These are phyloP conservation scores for Zoanthus gigantus DNA, from an alignment of 92 coral and sea anemone genomes.

Conservation along the genomic window DNA sequence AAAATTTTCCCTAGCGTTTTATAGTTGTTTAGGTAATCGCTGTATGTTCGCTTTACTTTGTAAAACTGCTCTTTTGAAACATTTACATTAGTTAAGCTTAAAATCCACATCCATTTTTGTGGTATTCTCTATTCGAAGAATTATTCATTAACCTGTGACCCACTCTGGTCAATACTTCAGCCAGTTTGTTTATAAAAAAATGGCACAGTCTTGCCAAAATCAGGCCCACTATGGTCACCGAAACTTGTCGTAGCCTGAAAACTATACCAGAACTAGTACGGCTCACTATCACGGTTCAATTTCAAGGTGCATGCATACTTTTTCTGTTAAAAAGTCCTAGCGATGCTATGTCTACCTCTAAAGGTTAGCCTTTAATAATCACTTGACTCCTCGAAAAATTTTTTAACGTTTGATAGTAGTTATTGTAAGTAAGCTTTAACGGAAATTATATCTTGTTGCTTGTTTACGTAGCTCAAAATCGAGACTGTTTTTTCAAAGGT, in stretches of 20 bases:
- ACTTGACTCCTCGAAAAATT: no score
- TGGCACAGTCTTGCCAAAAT: neutral
- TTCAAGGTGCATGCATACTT: neutral
- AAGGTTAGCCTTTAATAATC: neutral
- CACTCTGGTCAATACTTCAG: neutral
- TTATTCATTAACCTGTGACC: no score
- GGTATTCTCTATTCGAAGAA: no score
- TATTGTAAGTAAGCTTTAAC: no score
- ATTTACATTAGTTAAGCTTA: no score
- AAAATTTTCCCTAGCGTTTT: no score
- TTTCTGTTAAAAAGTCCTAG: neutral
- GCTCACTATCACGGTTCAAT: neutral
- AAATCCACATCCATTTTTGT: no score
- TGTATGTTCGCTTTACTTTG: no score
- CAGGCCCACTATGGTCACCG: neutral
- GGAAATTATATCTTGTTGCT: neutral
- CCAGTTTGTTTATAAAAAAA: neutral
- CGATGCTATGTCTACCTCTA: neutral
- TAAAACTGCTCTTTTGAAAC: no score
- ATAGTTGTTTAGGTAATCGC: no score
- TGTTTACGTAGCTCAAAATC: neutral
- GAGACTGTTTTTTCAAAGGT: neutral
- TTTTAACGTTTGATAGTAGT: no score
- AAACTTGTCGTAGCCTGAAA: neutral
- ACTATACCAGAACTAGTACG: neutral